A percentile compares a stretch with the other conserved stretches of the same genome.
Conservation (phyloP, 2,113 vertebrate genomes). For the Clarias magur region DNA sequence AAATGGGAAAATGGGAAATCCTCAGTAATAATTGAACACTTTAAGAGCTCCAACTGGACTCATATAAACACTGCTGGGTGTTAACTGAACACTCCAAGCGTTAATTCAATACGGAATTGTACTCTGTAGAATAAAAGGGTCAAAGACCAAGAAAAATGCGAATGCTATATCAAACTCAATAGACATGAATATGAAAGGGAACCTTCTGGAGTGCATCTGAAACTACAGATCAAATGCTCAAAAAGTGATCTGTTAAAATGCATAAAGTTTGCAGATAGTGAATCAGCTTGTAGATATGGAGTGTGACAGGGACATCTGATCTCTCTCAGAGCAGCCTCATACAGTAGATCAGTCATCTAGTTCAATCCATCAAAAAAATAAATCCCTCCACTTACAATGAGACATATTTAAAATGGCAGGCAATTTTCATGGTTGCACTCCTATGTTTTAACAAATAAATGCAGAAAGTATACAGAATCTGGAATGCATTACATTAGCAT, state of each 20-base stretch:
- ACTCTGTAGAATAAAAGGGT: too few relatives aligned
- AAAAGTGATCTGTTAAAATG: not conserved
- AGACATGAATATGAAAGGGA: not conserved
- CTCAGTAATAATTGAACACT: too few relatives aligned
- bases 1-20: too few relatives aligned
- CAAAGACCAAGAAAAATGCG: too few relatives aligned
- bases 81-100: too few relatives aligned
- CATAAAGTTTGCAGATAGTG: not conserved
- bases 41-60: too few relatives aligned
- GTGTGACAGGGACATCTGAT: slow-evolving; percentile 14
- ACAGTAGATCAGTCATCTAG: not conserved
- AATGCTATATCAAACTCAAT: not conserved
- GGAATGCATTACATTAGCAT: not conserved
- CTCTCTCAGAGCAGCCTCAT: not conserved
- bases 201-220: too few relatives aligned
- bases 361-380: not conserved
- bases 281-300: not conserved
- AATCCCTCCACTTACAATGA: not conserved
- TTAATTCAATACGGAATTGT: too few relatives aligned
- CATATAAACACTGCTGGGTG: too few relatives aligned
- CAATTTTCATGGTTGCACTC: not conserved
- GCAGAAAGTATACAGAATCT: slow-evolving; percentile 5
- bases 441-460: slow-evolving; percentile 22
- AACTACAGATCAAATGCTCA: not conserved
- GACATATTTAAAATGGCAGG: not conserved